Conservation (phyloP, 2,797 vertebrate genomes). For the Hipposideros larvatus region DNA sequence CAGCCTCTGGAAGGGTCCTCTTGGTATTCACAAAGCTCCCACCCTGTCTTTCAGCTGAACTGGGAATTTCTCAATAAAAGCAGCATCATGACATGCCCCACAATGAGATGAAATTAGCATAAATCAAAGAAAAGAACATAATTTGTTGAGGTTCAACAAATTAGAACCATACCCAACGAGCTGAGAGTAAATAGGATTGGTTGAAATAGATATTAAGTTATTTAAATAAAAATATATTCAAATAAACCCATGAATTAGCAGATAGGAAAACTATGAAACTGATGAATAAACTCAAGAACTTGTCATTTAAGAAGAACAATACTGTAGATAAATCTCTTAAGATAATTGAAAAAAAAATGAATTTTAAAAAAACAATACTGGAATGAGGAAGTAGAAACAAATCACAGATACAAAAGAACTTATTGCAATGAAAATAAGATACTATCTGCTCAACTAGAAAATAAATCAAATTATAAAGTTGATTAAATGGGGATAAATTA, state of each 20-base stretch:
- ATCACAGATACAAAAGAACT: conserved; percentile 5
- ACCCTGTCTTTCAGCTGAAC: neutral
- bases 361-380: neutral
- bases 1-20: neutral
- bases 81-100: neutral
- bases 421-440: conserved; percentile 67
- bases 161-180: neutral
- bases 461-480: conserved; percentile 63
- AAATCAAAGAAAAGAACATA: neutral
- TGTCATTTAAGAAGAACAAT: neutral
- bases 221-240: conserved; percentile 40
- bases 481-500: conserved; percentile 42
- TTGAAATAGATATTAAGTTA: conserved; percentile 15
- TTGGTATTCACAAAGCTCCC: neutral
- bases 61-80: neutral
- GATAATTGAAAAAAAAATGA: neutral
- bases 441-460: conserved; percentile 61
- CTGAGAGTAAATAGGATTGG: neutral
- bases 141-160: neutral
- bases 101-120: neutral
- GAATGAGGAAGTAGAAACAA: conserved; percentile 45
- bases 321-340: neutral
- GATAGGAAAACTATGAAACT: neutral
- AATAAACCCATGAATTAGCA: conserved; percentile 12
- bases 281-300: conserved; percentile 22